Evolutionary conservation across 2,888 invertebrate species (phyloP), one percentile per base, ranked within the genome.

Genomic region (Congeria kusceri): DNA sequence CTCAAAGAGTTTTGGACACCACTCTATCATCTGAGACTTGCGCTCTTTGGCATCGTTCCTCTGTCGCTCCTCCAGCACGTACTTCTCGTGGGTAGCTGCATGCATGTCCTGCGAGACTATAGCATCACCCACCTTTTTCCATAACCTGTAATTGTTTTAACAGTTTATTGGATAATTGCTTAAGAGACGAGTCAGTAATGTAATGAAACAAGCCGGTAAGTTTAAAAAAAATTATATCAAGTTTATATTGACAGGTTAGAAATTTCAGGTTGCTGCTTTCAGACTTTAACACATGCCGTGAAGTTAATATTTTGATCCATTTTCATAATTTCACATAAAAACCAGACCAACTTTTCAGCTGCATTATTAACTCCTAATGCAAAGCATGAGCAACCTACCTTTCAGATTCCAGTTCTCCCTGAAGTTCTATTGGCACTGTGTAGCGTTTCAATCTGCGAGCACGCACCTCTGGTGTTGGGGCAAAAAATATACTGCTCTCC

Each of bases 11-110:
- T 95, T 94, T 0, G 98, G 96, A 62, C 95, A 87, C 97, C 98
- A 97, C 7, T 96, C 95, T 3, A 95, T 94, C 66, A 95, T 95
- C 83, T 95, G 95, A 0, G 94, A 94, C 87, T 95, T 95, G 3
- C 97, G 94, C 77, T 96, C 96, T 88, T 96, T 96, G 0, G 96
- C 96, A 0, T 96, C 95, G 20, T 95, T 94, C 7, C 98, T 94
- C 93, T 98, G 98, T 0, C 96, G 96, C 92, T 98, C 98, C 90
- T 98, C 98, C 62, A 98, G 94, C 56, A 96, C 94, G 0, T 97
- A 98, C 94, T 98, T 98, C 91, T 98, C 97, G 75, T 97, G 96
- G 0, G 98, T 98, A 0, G 98, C 98, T 1, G 96, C 96, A 32
- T 96, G 95, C 95, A 97, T 97, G 94, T 98, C 98, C 75, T 97